Evolutionary conservation across 2,113 vertebrate genomes (phyloP).

Genomic region (Bubo bubo): DNA sequence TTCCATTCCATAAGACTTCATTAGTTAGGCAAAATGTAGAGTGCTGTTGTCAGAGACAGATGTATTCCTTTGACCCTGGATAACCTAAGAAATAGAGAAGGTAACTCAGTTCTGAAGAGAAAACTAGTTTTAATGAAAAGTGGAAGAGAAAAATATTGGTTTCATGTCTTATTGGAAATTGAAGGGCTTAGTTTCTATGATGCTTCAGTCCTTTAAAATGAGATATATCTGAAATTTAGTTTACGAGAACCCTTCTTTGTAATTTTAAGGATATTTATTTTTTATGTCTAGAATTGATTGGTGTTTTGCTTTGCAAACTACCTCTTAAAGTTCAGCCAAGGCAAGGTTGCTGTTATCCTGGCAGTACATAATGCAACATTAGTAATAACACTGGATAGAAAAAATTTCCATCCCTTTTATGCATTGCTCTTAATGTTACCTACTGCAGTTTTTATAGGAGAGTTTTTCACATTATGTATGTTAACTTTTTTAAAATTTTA

Average conservation of each 20-base stretch:
- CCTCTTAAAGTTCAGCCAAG: constrained; percentile 39
- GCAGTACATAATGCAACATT: not conserved
- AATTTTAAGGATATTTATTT: not conserved
- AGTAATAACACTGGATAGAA: constrained; percentile 24
- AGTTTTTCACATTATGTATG: not conserved
- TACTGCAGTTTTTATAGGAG: not conserved
- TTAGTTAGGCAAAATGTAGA: not conserved
- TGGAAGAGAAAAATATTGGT: not conserved
- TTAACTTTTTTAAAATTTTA: not conserved
- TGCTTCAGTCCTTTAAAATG: not conserved
- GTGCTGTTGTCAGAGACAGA: not conserved
- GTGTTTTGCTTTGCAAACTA: constrained; percentile 33
- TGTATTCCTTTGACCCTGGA: not conserved
- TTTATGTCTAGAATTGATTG: constrained; percentile 9
- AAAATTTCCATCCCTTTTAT: constrained; percentile 15
- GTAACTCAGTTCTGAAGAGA: not conserved
- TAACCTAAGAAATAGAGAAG: not conserved
- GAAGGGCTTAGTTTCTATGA: not conserved
- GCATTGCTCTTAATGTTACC: constrained; percentile 5
- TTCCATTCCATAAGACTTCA: not conserved
- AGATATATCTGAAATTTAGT: not conserved
- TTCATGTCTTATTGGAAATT: not conserved
- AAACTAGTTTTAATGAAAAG: not conserved
- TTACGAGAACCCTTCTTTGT: not conserved
- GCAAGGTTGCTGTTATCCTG: constrained; percentile 28